Conservation (phyloP, 2,888 invertebrate species). For the Drosophila crucigera region DNA sequence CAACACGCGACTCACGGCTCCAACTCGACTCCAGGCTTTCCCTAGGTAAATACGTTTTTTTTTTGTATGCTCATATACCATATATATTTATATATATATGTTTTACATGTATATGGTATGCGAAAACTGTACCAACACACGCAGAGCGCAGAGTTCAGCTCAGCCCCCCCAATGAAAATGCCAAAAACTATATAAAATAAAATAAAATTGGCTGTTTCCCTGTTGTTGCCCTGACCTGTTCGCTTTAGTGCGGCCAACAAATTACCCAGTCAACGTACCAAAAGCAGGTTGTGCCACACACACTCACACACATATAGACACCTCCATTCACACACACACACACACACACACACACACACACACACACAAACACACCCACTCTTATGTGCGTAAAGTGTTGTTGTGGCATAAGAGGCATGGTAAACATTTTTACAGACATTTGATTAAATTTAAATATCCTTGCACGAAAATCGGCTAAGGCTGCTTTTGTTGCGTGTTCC, state of each 20-base stretch:
- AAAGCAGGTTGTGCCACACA: slow-evolving; percentile 69
- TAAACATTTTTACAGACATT: slow-evolving; percentile 78
- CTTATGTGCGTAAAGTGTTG: slow-evolving; percentile 46
- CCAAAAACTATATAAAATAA: slow-evolving; percentile 78
- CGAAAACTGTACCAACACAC: slow-evolving; percentile 73
- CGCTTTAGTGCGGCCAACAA: slow-evolving; percentile 61
- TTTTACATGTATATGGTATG: slow-evolving; percentile 18
- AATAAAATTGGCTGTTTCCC: slow-evolving; percentile 63
- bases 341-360: slow-evolving; percentile 26
- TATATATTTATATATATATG: slow-evolving; percentile 6
- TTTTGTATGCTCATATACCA: slow-evolving; percentile 6
- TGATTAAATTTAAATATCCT: slow-evolving; percentile 80
- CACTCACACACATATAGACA: slow-evolving; percentile 37
- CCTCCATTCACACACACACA: slow-evolving; percentile 25
- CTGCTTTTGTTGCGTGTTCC: slow-evolving; percentile 34
- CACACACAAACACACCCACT: slow-evolving; percentile 17
- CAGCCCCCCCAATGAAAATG: slow-evolving; percentile 53
- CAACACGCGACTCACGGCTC: slow-evolving; percentile 53
- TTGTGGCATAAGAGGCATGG: slow-evolving; percentile 59
- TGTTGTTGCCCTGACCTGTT: slow-evolving; percentile 52
- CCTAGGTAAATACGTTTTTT: slow-evolving; percentile 65
- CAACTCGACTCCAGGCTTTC: slow-evolving; percentile 37
- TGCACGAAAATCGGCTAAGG: slow-evolving; percentile 70
- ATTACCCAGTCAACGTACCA: slow-evolving; percentile 72
- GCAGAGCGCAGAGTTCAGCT: slow-evolving; percentile 46